Conservation (phyloP, 2,797 vertebrate species). For the Coregonus ussuriensis region DNA sequence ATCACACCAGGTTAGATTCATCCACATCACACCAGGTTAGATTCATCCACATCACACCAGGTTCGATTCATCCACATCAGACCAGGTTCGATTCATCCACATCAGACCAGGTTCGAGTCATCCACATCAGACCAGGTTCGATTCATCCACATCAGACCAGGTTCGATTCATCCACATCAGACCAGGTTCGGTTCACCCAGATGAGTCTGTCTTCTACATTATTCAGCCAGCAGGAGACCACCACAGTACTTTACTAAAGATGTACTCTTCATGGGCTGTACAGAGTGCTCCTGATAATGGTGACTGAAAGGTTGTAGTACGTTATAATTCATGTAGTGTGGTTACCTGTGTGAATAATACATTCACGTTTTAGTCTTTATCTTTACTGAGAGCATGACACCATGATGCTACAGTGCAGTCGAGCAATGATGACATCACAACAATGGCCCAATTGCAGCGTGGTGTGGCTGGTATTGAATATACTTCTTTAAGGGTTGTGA, state of each 20-base stretch:
- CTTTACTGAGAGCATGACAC: background rate
- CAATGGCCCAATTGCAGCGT: background rate
- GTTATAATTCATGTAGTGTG: background rate
- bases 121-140: too few species aligned
- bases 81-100: too few species aligned
- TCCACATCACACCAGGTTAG: too few species aligned
- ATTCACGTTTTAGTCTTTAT: background rate
- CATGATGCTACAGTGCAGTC: background rate
- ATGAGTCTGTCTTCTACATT: conserved; percentile 69
- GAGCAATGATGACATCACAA: background rate
- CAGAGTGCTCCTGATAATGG: conserved; percentile 31
- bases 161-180: conserved; percentile 61
- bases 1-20: too few species aligned
- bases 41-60: too few species aligned
- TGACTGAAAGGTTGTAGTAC: background rate
- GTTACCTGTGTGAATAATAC: background rate
- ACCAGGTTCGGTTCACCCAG: conserved; percentile 65
- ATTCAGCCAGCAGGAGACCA: conserved; percentile 77
- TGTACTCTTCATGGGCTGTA: conserved; percentile 71
- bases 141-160: conserved; percentile 63
- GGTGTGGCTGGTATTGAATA: background rate
- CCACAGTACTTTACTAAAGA: conserved; percentile 69
- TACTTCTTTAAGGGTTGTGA: background rate
- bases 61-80: too few species aligned
- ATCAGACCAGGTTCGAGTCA: too few species aligned